A percentile compares a stretch with the other conserved stretches of the same genome.
Evolutionary conservation across 2,888 invertebrate species (phyloP).

Genomic region (Euzetes globulus): DNA sequence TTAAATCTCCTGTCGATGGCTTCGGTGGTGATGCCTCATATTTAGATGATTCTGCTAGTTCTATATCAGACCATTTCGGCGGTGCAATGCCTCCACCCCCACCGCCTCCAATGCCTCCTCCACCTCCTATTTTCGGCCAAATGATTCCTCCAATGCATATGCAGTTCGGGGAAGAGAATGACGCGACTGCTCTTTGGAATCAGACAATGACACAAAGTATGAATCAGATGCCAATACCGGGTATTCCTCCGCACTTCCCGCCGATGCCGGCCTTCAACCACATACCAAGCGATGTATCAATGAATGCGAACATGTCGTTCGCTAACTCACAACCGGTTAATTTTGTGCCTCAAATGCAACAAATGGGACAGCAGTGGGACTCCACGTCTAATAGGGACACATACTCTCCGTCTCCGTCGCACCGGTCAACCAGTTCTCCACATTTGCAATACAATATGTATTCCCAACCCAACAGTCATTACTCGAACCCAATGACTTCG

Average conservation of each 20-base stretch:
- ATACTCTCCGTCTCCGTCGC: slow-evolving; percentile 8
- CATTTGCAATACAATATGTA: slow-evolving; percentile 16
- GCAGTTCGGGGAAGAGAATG: not conserved
- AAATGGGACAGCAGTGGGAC: not conserved
- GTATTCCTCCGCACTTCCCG: not conserved
- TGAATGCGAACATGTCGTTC: not conserved
- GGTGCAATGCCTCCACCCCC: not conserved
- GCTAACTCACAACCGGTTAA: not conserved
- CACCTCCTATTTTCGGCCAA: not conserved
- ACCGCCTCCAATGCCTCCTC: not conserved
- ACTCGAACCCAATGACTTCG: slow-evolving; percentile 20
- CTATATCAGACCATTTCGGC: slow-evolving; percentile 14
- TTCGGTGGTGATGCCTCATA: not conserved
- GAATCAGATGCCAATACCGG: not conserved
- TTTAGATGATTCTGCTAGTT: slow-evolving; percentile 34
- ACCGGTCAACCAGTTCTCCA: slow-evolving; percentile 3
- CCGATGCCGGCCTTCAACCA: not conserved
- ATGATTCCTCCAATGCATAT: slow-evolving; percentile 1
- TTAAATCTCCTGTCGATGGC: slow-evolving; percentile 32
- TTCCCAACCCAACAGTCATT: slow-evolving; percentile 19
- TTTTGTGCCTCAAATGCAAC: not conserved
- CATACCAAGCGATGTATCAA: not conserved
- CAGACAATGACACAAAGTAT: not conserved
- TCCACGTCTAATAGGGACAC: not conserved
- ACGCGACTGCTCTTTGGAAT: not conserved